phyloP scores from a whole-genome alignment of 2,797 vertebrate genomes.

The Alosa sapidissima region DNA sequence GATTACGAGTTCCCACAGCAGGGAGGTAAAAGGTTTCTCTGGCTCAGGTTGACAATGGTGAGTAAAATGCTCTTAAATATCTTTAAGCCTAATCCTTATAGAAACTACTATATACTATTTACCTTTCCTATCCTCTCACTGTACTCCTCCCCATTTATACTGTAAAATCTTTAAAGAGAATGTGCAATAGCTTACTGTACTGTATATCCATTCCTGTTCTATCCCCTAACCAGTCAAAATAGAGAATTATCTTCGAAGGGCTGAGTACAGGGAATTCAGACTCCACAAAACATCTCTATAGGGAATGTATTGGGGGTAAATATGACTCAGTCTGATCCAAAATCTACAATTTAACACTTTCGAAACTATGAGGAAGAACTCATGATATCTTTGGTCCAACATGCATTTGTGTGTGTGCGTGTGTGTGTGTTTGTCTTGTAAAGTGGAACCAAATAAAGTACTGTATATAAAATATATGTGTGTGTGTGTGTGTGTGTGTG shows the following conservation, averaged over 20 bases:
- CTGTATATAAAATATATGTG: too few relatives aligned
- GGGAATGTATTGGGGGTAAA: too few relatives aligned
- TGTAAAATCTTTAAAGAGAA: background rate
- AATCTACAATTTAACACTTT: background rate
- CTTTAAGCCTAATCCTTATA: background rate
- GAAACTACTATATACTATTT: background rate
- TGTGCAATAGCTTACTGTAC: too few relatives aligned
- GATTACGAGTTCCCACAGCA: background rate
- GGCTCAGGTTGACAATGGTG: constrained; percentile 36
- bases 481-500: background rate
- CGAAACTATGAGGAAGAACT: background rate
- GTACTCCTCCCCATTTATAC: background rate
- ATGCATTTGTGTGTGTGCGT: background rate
- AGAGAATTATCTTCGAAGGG: background rate
- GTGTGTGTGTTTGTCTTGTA: too few relatives aligned
- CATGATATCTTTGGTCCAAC: background rate
- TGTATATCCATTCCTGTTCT: too few relatives aligned
- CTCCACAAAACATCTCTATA: too few relatives aligned
- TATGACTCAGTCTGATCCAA: background rate
- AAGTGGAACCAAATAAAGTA: too few relatives aligned
- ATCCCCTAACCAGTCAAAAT: background rate
- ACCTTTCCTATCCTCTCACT: constrained; percentile 6
- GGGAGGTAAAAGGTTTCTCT: constrained; percentile 42
- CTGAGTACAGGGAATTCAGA: background rate
- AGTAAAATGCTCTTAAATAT: background rate